phyloP scores from a whole-genome alignment of 2,113 vertebrate genomes.

The Planiliza haematocheilus region DNA sequence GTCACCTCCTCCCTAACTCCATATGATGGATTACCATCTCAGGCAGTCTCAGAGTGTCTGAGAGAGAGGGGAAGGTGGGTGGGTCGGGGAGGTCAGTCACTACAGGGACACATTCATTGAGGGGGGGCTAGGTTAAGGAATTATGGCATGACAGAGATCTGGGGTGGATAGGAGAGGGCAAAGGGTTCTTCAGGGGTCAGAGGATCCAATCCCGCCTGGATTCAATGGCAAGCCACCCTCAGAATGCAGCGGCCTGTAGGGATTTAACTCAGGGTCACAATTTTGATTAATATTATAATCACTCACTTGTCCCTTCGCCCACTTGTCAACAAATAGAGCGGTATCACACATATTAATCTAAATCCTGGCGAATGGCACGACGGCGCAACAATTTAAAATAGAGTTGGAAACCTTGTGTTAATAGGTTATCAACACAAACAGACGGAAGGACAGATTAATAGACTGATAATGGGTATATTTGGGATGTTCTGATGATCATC shows the following conservation, averaged over 20 bases:
- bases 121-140: constrained; percentile 72
- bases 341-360: constrained; percentile 68
- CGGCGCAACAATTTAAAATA: constrained; percentile 40
- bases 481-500: constrained; percentile 20
- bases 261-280: constrained; percentile 66
- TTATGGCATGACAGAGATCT: constrained; percentile 76
- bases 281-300: constrained; percentile 80
- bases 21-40: constrained; percentile 82
- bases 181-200: constrained; percentile 80
- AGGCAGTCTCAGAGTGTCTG: constrained; percentile 62
- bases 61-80: constrained; percentile 41
- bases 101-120: constrained; percentile 69
- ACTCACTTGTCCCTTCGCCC: constrained; percentile 64
- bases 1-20: constrained; percentile 67
- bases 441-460: constrained; percentile 39
- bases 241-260: constrained; percentile 50
- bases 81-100: constrained; percentile 60
- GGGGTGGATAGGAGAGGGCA: constrained; percentile 63
- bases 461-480: constrained; percentile 40
- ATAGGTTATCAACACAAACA: constrained; percentile 23
- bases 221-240: constrained; percentile 53
- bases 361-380: constrained; percentile 32
- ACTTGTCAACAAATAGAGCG: constrained; percentile 62
- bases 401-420: background rate
- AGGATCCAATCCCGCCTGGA: constrained; percentile 77